Conservation (phyloP, 2,797 vertebrate species). For the Botia almorhae region DNA sequence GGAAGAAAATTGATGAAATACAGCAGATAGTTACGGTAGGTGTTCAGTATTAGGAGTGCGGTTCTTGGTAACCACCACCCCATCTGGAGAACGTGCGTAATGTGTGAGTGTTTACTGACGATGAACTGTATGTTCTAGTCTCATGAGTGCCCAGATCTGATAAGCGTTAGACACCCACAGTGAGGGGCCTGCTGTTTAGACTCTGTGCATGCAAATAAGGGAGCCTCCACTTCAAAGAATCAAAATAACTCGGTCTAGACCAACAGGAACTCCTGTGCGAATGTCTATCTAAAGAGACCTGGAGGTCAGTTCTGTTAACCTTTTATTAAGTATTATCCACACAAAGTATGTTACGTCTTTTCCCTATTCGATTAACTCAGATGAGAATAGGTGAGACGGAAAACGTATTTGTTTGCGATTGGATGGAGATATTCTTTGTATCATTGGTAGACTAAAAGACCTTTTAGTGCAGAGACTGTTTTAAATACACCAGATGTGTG, state of each 20-base stretch:
- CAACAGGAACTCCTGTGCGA: slow-evolving; percentile 59
- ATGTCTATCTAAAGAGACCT: slow-evolving; percentile 10
- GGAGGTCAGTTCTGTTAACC: slow-evolving; percentile 3
- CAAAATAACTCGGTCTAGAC: slow-evolving; percentile 66
- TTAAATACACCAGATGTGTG: slow-evolving; percentile 1
- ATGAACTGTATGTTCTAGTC: slow-evolving; percentile 23
- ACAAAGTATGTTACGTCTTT: not conserved
- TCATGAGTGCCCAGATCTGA: slow-evolving; percentile 66
- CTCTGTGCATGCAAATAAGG: slow-evolving; percentile 51
- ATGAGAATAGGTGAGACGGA: not conserved
- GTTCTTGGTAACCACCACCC: not conserved
- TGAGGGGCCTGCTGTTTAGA: slow-evolving; percentile 60
- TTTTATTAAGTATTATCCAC: not conserved
- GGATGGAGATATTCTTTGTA: not conserved
- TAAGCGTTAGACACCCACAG: slow-evolving; percentile 60
- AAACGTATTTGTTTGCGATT: not conserved
- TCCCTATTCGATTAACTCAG: not conserved
- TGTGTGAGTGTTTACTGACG: not conserved
- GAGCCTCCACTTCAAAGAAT: slow-evolving; percentile 62
- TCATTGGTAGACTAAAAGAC: not conserved
- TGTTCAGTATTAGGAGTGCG: slow-evolving; percentile 28
- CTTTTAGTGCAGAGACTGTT: not conserved
- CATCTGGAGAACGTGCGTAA: not conserved
- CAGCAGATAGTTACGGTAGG: not conserved
- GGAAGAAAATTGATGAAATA: not conserved